A percentile compares a stretch with the other conserved stretches of the same genome.
phyloP scores from a whole-genome alignment of 2,113 vertebrate species.

The Sceloporus tristichus region DNA sequence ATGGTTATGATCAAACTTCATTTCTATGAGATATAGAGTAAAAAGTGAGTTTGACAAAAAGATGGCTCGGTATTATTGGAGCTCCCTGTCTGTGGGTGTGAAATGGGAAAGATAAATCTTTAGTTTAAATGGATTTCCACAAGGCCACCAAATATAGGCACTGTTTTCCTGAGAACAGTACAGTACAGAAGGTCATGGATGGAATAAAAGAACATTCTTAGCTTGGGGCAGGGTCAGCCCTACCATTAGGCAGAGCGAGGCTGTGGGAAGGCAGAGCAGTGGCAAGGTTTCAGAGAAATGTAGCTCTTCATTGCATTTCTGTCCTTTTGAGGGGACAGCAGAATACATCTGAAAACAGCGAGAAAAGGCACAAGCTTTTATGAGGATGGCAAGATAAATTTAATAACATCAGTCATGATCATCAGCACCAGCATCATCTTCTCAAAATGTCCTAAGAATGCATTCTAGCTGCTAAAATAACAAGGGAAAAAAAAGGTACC shows the following conservation, averaged over 20 bases:
- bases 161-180: background rate
- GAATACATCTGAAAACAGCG: no score
- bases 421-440: no score
- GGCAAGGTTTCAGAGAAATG: background rate
- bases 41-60: conserved; percentile 23
- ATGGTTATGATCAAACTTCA: background rate
- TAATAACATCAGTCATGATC: no score
- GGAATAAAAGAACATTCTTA: conserved; percentile 26
- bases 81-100: background rate
- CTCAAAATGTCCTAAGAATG: no score
- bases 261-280: background rate
- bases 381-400: no score
- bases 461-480: no score
- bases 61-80: background rate
- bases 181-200: conserved; percentile 15
- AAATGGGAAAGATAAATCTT: conserved; percentile 25
- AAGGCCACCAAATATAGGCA: conserved; percentile 15
- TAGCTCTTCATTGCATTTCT: no score
- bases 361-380: no score
- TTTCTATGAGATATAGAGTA: background rate
- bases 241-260: background rate
- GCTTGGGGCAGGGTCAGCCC: background rate
- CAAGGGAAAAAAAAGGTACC: no score
- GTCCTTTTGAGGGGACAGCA: no score
- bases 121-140: conserved; percentile 12